Evolutionary conservation across 2,888 invertebrate species (phyloP), one percentile per base, ranked within the genome.

Genomic region (Lithophane socia): DNA sequence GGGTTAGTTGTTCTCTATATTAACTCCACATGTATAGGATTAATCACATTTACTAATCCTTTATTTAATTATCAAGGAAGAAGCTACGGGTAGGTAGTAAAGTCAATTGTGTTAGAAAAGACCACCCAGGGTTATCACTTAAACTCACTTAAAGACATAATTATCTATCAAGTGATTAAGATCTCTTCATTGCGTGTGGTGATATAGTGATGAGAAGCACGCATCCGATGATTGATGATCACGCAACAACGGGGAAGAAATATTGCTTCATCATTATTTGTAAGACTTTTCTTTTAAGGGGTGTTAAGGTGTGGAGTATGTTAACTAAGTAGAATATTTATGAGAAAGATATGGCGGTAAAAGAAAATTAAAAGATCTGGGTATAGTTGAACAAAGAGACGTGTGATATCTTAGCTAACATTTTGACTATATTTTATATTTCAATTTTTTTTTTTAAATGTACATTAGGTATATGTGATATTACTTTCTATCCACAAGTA

Each of bases 171-270:
- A 74, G 56, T 78, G 85, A 84, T 85, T 85, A 82, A 78, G 85
- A 84, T 84, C 83, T 85, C 60, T 77, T 73, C 85, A 77, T 77
- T 56, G 83, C 82, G 73, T 71, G 77, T 29, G 61, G 72, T 85
- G 82, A 84, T 84, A 82, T 73, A 84, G 85, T 84, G 82, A 64
- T 75, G 78, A 82, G 52, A 68, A 73, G 64, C 83, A 85, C 85
- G 83, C 85, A 73, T 29, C 16, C 10, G 24, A 75, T 73, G 85
- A 84, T 84, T 85, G 69, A 84, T 85, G 85, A 82, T 73, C 83
- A 84, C 73, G 85, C 78, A 78, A 84, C 77, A 29, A 49, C 21
- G 42, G 73, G 82, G 64, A 78, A 78, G 78, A 82, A 85, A 85
- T 84, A 78, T 75, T 70, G 78, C 85, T 73, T 78, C 49, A 78